phyloP scores from a whole-genome alignment of 2,113 vertebrate genomes.

The Rhipidura dahli region DNA sequence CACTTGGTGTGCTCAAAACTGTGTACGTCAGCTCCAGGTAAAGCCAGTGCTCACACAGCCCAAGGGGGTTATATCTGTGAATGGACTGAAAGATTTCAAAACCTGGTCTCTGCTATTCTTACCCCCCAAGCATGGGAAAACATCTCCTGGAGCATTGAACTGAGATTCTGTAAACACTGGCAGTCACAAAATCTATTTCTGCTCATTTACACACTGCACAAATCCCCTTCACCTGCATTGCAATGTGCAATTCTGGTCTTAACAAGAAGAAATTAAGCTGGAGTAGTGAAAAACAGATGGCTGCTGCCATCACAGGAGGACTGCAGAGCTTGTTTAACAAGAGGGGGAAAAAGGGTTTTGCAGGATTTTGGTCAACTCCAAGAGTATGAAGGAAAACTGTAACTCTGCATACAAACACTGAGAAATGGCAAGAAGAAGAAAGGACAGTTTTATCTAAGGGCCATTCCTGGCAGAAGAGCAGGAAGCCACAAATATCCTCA shows the following conservation, averaged over 20 bases:
- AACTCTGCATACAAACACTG: background rate
- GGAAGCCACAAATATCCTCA: background rate
- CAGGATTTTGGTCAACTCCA: background rate
- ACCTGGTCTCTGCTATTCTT: background rate
- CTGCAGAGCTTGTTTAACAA: background rate
- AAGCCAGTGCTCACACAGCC: background rate
- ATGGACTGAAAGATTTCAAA: background rate
- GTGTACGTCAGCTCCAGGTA: background rate
- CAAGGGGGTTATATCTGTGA: background rate
- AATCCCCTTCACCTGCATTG: background rate
- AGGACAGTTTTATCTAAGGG: background rate
- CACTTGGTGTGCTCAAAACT: background rate
- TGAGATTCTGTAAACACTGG: fast-evolving
- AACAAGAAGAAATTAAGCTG: background rate
- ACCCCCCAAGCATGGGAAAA: background rate
- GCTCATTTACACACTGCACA: background rate
- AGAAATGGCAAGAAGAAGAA: background rate
- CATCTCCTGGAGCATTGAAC: background rate
- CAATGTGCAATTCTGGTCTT: background rate
- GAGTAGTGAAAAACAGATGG: background rate
- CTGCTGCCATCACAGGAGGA: background rate
- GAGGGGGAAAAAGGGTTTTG: fast-evolving
- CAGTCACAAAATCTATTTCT: background rate
- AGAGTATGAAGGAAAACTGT: background rate
- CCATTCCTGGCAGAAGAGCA: background rate